Evolutionary conservation across 2,797 vertebrate genomes (phyloP), one percentile per base, ranked within the genome.

Genomic region (Etheostoma perlongum): DNA sequence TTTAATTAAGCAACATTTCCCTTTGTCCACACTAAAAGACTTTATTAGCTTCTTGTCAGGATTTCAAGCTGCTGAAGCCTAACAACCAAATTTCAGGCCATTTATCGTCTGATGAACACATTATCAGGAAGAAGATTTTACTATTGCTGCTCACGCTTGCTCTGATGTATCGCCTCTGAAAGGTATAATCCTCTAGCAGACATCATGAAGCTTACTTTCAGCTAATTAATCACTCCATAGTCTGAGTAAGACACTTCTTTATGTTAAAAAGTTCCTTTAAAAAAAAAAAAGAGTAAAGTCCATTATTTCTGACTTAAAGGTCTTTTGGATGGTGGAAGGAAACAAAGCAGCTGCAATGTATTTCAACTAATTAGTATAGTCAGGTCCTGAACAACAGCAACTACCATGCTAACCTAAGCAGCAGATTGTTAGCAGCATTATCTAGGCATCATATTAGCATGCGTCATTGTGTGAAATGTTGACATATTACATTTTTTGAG

Each of bases 21-120:
- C n/a, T 53, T 21, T 21, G 12, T 36, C 16, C 40, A 49, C 21
- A 27, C 25, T 79, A 69, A 85, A 71, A 18, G 6, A 51, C n/a
- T 42, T 19, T 9, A 58, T 68, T 71, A 25, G 5, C 68, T 77
- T 79, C 44, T 58, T 64, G 47, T 84, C 57, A 72, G n/a, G n/a
- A 27, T 52, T 46, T 59, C 27, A 44, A 36, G 66, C 72, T 62
- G 64, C 52, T 49, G 58, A 60, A 74, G 55, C 36, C 33, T 19
- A 58, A 57, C 16, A 46, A 49, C 51, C 59, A 59, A 51, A 66
- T 76, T 69, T 40, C 9, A 44, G 54, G 19, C 13, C 53, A 76
- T 71, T 76, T 69, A 59, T 67, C 0, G 33, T 36, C 15, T 52
- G 59, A 73, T 58, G 16, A 74, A 46, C 30, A 54, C 44, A 73